These are phyloP conservation scores for Polyploca ridens DNA, from an alignment of 2,888 invertebrate species.

Conservation along the genomic window DNA sequence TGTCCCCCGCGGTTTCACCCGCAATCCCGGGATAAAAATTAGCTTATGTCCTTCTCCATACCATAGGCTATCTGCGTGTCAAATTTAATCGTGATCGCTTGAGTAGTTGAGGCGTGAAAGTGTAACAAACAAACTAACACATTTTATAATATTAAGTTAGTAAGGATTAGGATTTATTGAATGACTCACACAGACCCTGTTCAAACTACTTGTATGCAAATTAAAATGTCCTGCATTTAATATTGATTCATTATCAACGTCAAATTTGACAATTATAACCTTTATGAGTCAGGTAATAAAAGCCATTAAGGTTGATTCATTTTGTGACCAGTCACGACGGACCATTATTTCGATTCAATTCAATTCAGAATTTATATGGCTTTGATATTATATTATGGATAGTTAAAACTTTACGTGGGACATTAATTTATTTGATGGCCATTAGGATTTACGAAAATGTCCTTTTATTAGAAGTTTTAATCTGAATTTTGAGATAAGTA, in stretches of 20 bases:
- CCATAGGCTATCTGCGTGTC: too few species aligned
- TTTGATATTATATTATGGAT: too few species aligned
- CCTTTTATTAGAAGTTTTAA: too few species aligned
- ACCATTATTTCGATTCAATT: not conserved
- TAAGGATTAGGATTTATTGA: too few species aligned
- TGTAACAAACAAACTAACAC: too few species aligned
- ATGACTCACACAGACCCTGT: not conserved
- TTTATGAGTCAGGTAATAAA: conserved; percentile 1
- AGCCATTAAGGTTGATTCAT: not conserved
- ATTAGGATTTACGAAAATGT: not conserved
- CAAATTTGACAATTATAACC: not conserved
- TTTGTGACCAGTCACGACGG: not conserved
- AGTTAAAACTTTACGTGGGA: not conserved
- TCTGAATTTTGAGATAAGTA: too few species aligned
- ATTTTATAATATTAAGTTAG: not conserved
- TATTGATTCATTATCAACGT: conserved; percentile 6
- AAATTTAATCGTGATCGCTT: too few species aligned
- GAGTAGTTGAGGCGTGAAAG: too few species aligned
- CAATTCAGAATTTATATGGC: not conserved
- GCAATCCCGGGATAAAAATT: too few species aligned
- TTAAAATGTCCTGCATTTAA: not conserved
- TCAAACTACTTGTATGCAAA: not conserved
- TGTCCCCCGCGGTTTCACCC: too few species aligned
- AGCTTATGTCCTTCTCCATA: too few species aligned
- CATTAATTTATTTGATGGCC: conserved; percentile 3